Base-by-base conservation (phyloP, 2,113 vertebrate species). In the Mustela nigripes region DNA sequence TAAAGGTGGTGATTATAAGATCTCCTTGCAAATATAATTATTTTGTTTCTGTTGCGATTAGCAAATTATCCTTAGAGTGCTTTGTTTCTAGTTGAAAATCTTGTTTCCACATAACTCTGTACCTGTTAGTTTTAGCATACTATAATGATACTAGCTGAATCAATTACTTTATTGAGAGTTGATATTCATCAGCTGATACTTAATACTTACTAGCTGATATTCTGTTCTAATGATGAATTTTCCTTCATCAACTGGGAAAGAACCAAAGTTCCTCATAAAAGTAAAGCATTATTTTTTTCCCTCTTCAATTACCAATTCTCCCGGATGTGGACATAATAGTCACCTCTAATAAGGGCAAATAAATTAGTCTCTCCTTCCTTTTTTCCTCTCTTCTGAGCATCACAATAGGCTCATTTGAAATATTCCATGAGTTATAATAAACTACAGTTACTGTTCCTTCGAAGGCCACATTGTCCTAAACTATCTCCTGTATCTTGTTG, bases 101-200 rank as follows among this genome's bases (percentile, higher is more conserved):
- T 80, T 88, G 26, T 84, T 81, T 92, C 24, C 19, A 89, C 4
- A 50, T 58, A 65, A 97, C 9, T 12, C 60, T 69, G 39, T 2
- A 22, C 9, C 28, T 62, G 36, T 87, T 93, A 73, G 36, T 90
- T 76, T 91, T 4, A 91, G 28, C 4, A 67, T 84, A 33, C 33
- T 42, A 36, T 62, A 80, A 74, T 11, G 12, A 28, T 83, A 94
- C 11, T 63, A 71, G 14, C 33, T 93, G 11, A 88, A 74, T 76
- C 7, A 65, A 33, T 85, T 92, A 74, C 33, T 91, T 69, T 92
- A 67, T 89, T 97, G 45, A 85, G 21, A 92, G 7, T 56, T 93
- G 9, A 80, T 85, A 48, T 67, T 69, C 9, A 82, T 88, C 87
- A 36, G 39, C 19, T 82, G 11, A 45, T 91, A 79, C 42, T 79